Base-by-base conservation (phyloP, 2,888 invertebrate species). In the Erpobdella octoculata region DNA sequence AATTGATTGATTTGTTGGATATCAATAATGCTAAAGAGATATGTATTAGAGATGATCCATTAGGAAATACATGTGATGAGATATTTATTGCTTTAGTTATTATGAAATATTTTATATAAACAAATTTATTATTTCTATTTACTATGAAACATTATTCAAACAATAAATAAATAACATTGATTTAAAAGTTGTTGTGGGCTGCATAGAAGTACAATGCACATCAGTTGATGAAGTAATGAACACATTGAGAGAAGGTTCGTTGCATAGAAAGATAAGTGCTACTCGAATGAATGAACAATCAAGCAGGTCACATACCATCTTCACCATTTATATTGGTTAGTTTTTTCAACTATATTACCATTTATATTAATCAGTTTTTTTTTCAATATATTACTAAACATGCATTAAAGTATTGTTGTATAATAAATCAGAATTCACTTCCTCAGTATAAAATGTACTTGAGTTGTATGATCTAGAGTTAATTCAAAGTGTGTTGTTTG, bases 221-320 rank as follows among this genome's bases (percentile, higher is more conserved):
- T 77, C 76, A 4, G 74, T 81, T 38, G 82, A 83, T 75, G 83
- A 83, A 69, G 80, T 83, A 28, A 80, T 83, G 79, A 78, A 78
- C 21, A 77, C 79, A 35, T 76, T 83, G 69, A 80, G 81, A 72
- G 77, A 79, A 9, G 83, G 83, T 2, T 81, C 82, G 25, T 77
- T 80, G 1, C 78, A 79, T 28, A 73, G 83, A 59, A 82, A 82
- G 72, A 84, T 83, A n/a, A 83, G 83, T 9, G 79, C 81, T 25
- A 83, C 83, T 31, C 81, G 82, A 77, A 84, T 83, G 83, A 83
- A 83, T 73, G 83, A 83, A 76, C 79, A 81, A 71, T 83, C 83
- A 67, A 82, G 82, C 73, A 75, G 83, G 67, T 83, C 83, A 8
- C 83, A 83, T 74, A 81, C 83, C 21, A 78, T 83, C 70, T 83